Conservation (phyloP, 2,113 vertebrate genomes). For the Asarcornis scutulata region DNA sequence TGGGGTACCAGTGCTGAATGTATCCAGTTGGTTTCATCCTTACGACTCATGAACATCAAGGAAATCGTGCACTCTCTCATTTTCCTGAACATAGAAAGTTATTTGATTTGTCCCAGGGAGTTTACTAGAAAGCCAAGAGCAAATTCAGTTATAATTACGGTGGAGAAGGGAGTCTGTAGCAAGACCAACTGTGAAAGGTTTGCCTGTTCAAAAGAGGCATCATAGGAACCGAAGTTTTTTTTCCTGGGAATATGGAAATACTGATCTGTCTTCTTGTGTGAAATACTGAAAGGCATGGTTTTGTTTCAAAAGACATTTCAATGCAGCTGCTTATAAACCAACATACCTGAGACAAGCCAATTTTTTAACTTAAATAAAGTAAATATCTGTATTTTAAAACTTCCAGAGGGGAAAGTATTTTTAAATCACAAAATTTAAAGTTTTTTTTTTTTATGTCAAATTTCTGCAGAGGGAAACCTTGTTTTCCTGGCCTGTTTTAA, state of each 20-base stretch:
- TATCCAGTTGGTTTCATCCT: background rate
- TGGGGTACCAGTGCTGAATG: background rate
- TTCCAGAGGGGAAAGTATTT: background rate
- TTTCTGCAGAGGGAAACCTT: background rate
- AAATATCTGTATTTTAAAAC: background rate
- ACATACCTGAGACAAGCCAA: background rate
- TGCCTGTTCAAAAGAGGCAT: background rate
- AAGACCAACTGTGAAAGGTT: background rate
- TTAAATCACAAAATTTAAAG: background rate
- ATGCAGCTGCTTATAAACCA: background rate
- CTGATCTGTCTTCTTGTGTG: background rate
- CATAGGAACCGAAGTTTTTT: background rate
- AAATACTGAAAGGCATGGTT: background rate
- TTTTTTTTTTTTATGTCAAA: background rate
- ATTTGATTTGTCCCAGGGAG: background rate
- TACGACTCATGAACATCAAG: accelerated
- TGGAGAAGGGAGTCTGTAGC: background rate
- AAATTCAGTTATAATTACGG: background rate
- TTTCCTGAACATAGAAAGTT: background rate
- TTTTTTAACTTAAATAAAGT: background rate
- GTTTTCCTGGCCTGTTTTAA: background rate
- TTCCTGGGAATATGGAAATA: background rate
- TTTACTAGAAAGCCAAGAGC: background rate
- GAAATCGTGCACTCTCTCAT: background rate
- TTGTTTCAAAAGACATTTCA: background rate